phyloP scores from a whole-genome alignment of 2,113 vertebrate genomes.

The Channa argus region DNA sequence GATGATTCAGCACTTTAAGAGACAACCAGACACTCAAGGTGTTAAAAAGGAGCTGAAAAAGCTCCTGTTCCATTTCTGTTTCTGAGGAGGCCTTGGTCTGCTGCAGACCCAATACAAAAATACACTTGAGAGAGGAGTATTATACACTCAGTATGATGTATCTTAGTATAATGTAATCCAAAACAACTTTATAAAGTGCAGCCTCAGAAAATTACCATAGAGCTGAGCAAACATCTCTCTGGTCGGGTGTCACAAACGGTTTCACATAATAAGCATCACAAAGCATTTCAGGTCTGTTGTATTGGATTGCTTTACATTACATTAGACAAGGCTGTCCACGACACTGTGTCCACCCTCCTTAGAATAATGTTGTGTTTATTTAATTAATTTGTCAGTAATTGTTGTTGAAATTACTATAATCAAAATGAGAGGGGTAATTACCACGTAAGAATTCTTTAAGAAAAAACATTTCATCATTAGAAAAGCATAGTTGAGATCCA shows the following conservation, averaged over 20 bases:
- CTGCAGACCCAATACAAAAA: neutral
- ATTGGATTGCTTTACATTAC: conserved; percentile 7
- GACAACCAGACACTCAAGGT: neutral
- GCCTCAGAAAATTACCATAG: conserved; percentile 9
- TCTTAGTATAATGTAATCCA: conserved; percentile 1
- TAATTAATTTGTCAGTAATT: conserved; percentile 25
- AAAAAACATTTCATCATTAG: neutral
- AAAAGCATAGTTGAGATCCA: neutral
- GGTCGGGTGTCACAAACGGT: conserved; percentile 9
- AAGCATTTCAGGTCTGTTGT: conserved; percentile 4
- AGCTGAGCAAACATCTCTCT: conserved; percentile 24
- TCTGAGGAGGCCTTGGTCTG: neutral
- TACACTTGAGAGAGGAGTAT: neutral
- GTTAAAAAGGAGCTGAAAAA: neutral
- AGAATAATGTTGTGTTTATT: neutral
- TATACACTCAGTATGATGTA: neutral
- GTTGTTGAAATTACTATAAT: conserved; percentile 9
- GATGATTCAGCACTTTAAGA: neutral
- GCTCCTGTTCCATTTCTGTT: neutral
- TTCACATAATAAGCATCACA: conserved; percentile 24
- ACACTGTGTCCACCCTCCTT: neutral
- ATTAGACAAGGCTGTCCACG: conserved; percentile 4
- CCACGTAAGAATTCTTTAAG: neutral
- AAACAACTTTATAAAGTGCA: neutral
- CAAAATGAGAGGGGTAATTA: neutral